Percentiles rank a stretch among this genome's conserved stretches.
phyloP scores from a whole-genome alignment of 2,113 vertebrate species.

The Rhinogobius similis region DNA sequence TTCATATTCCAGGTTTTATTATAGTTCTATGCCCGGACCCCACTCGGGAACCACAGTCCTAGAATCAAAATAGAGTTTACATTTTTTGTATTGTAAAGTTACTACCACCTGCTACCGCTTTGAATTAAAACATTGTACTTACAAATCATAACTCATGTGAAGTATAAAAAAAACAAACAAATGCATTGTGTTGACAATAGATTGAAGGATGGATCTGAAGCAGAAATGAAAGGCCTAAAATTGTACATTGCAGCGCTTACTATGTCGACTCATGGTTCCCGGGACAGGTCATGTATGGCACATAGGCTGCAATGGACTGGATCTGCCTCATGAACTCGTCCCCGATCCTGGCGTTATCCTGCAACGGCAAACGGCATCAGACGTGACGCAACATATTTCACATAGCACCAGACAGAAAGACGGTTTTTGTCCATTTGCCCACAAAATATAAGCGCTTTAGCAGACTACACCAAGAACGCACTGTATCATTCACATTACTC shows the following conservation, averaged over 20 bases:
- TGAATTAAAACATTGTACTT: too few species aligned
- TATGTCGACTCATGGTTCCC: slow-evolving; percentile 86
- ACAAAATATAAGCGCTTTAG: slow-evolving; percentile 8
- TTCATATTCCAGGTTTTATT: too few species aligned
- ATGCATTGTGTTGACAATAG: too few species aligned
- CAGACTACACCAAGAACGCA: slow-evolving; percentile 44
- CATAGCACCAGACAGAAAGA: slow-evolving; percentile 12
- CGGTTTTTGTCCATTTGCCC: slow-evolving; percentile 12
- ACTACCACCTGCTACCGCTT: too few species aligned
- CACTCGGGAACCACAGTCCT: too few species aligned
- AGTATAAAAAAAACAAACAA: too few species aligned
- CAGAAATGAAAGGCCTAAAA: too few species aligned
- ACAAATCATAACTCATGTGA: too few species aligned
- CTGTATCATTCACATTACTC: slow-evolving; percentile 38
- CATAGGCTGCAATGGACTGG: slow-evolving; percentile 84
- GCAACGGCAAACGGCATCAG: slow-evolving; percentile 23
- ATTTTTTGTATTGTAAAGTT: too few species aligned
- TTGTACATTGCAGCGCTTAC: slow-evolving; percentile 67
- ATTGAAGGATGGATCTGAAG: too few species aligned
- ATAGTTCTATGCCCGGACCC: too few species aligned
- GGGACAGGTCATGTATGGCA: slow-evolving; percentile 89
- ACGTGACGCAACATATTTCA: slow-evolving; percentile 19
- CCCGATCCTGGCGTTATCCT: slow-evolving; percentile 83
- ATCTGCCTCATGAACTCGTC: slow-evolving; percentile 89
- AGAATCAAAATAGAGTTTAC: too few species aligned